A percentile compares a stretch with the other conserved stretches of the same genome.
These are phyloP conservation scores for Scaptomyza pallida DNA, from an alignment of 1,140 invertebrate species.

Conservation along the genomic window DNA sequence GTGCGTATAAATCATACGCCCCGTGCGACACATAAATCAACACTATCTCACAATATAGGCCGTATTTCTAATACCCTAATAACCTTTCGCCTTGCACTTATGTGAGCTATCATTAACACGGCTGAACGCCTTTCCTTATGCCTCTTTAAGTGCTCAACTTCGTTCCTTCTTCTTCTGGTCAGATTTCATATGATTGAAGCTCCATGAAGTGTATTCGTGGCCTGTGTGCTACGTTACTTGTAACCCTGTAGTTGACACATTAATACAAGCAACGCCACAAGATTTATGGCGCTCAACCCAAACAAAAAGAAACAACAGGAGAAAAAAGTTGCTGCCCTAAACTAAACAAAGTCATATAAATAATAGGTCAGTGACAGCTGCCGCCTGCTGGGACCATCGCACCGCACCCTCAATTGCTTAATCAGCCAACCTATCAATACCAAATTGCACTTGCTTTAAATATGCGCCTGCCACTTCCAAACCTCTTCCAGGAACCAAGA, in stretches of 20 bases:
- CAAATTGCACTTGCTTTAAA: constrained; percentile 74
- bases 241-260: constrained; percentile 45
- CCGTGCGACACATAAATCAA: constrained; percentile 61
- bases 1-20: constrained; percentile 67
- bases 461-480: constrained; percentile 24
- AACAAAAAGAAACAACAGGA: constrained; percentile 4
- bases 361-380: constrained; percentile 61
- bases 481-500: background rate
- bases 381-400: constrained; percentile 15
- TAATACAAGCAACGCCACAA: constrained; percentile 29
- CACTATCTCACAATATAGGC: constrained; percentile 13
- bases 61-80: background rate
- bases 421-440: constrained; percentile 65
- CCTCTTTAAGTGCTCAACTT: constrained; percentile 12
- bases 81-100: constrained; percentile 4
- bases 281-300: constrained; percentile 38
- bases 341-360: constrained; percentile 53
- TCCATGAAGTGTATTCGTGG: constrained; percentile 18
- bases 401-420: constrained; percentile 35
- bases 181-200: constrained; percentile 42
- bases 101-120: constrained; percentile 25
- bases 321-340: constrained; percentile 25
- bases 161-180: background rate
- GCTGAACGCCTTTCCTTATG: constrained; percentile 21
- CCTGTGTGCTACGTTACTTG: constrained; percentile 10